These are phyloP conservation scores for Cotesia glomerata DNA, from an alignment of 1,140 invertebrate species.

Conservation along the genomic window DNA sequence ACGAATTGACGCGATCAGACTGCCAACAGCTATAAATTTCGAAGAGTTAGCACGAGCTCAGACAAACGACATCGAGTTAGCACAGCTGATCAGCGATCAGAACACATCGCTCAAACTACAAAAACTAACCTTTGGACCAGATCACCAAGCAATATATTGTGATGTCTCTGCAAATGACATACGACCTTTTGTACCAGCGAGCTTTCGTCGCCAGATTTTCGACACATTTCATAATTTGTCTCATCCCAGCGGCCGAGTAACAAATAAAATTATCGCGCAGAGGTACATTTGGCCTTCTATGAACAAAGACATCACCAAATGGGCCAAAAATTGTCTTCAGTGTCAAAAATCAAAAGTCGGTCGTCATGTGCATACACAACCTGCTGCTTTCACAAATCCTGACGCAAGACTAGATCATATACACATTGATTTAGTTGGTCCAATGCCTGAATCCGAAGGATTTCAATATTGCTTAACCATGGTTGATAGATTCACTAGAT, in stretches of 20 bases:
- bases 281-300: constrained; percentile 36
- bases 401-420: constrained; percentile 51
- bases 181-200: constrained; percentile 38
- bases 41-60: constrained; percentile 11
- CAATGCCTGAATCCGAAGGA: constrained; percentile 48
- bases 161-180: constrained; percentile 29
- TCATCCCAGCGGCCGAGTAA: constrained; percentile 40
- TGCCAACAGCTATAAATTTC: constrained; percentile 8
- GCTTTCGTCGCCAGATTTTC: constrained; percentile 30
- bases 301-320: constrained; percentile 29
- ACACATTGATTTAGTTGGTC: constrained; percentile 63
- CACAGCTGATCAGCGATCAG: not conserved
- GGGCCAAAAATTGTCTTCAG: constrained; percentile 29
- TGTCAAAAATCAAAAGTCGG: constrained; percentile 42
- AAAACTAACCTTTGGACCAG: not conserved
- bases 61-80: constrained; percentile 11
- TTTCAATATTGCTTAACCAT: constrained; percentile 55
- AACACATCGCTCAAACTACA: constrained; percentile 15
- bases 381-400: constrained; percentile 5
- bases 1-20: constrained; percentile 24
- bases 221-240: constrained; percentile 33
- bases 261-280: constrained; percentile 9
- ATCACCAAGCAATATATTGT: constrained; percentile 22
- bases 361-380: constrained; percentile 25
- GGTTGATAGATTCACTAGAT: constrained; percentile 59